Evolutionary conservation across 2,888 invertebrate genomes (phyloP).

Genomic region (Lottia scabra): DNA sequence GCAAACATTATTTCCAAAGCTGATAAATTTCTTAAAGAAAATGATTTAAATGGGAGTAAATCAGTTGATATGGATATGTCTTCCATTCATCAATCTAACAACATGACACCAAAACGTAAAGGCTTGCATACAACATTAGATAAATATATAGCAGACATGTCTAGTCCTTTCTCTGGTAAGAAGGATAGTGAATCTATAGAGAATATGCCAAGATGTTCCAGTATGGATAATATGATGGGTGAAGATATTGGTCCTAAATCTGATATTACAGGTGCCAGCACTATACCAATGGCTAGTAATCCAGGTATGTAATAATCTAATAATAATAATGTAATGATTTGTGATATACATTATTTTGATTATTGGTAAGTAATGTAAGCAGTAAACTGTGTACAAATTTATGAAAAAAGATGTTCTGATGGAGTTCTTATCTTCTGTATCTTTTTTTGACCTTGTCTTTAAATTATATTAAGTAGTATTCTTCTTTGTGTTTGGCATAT

Average conservation of each 20-base stretch:
- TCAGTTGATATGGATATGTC: neutral
- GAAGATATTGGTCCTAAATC: slow-evolving; percentile 6
- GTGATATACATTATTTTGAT: neutral
- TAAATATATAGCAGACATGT: slow-evolving; percentile 2
- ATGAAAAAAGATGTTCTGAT: no score
- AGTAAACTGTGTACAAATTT: no score
- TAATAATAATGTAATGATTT: no score
- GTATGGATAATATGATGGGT: slow-evolving; percentile 25
- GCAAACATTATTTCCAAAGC: neutral
- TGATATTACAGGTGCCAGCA: slow-evolving; percentile 46
- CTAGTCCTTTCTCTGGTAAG: neutral
- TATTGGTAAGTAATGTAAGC: neutral
- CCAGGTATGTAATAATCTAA: slow-evolving; percentile 22
- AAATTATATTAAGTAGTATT: no score
- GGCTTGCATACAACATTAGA: neutral
- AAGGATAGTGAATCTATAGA: neutral
- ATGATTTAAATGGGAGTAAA: neutral
- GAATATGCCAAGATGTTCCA: slow-evolving; percentile 43
- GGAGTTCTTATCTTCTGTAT: no score
- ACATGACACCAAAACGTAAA: neutral
- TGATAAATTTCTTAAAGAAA: slow-evolving; percentile 1
- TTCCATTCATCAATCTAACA: neutral
- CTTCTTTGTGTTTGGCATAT: no score
- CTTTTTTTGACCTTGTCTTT: no score
- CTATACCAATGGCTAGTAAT: slow-evolving; percentile 31